These are phyloP conservation scores for Rhinoraja longicauda DNA, from an alignment of 2,797 vertebrate species.

Conservation along the genomic window DNA sequence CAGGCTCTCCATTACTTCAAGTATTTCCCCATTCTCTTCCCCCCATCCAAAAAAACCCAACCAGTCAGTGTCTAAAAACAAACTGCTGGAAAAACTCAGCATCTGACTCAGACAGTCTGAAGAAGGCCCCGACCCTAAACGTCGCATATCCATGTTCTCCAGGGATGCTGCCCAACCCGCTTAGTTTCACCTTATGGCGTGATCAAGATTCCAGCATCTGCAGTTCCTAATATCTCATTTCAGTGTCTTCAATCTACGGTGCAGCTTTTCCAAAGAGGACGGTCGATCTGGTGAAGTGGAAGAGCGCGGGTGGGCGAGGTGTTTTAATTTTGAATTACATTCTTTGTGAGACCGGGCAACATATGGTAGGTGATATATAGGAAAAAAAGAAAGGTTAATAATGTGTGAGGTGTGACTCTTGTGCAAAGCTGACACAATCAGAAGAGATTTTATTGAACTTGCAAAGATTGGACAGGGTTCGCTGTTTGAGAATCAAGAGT, in stretches of 20 bases:
- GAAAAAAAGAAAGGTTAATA: slow-evolving; percentile 2
- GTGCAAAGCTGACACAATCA: background rate
- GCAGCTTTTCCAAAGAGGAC: background rate
- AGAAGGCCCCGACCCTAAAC: too few relatives aligned
- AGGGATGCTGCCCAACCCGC: too few relatives aligned
- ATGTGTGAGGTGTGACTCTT: background rate
- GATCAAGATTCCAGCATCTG: too few relatives aligned
- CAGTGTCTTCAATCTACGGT: background rate
- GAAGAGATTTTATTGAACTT: background rate
- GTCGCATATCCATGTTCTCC: too few relatives aligned
- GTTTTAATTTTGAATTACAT: background rate
- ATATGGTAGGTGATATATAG: background rate
- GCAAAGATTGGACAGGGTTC: background rate
- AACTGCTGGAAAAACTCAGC: too few relatives aligned
- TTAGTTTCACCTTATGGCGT: too few relatives aligned
- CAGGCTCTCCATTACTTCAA: too few relatives aligned
- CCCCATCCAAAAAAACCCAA: too few relatives aligned
- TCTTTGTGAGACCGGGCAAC: background rate
- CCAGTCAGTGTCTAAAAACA: too few relatives aligned
- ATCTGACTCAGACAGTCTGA: too few relatives aligned
- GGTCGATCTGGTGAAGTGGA: background rate
- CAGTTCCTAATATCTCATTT: too few relatives aligned
- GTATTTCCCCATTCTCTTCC: too few relatives aligned
- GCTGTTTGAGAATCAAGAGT: background rate
- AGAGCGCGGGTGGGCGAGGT: background rate